Base-by-base conservation (phyloP, 2,797 vertebrate genomes). In the Tokudaia muenninki region DNA sequence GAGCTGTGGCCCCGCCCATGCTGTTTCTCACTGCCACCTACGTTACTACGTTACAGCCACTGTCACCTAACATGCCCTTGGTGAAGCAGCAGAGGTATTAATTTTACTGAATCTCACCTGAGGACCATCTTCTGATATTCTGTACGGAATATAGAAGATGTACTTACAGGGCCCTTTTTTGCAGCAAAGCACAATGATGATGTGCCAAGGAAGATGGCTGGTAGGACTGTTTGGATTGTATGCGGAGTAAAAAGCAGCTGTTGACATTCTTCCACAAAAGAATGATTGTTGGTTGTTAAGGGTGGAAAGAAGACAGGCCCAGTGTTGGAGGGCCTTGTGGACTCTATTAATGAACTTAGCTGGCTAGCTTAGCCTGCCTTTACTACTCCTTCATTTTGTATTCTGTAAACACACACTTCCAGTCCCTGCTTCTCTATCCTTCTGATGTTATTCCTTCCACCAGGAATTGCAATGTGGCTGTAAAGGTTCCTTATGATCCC, bases 41-140 rank as follows among this genome's bases (percentile, higher is more conserved):
- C 16, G 57, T 37, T 22, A 17, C n/a, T 12, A 59, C 16, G 57
- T 37, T 22, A 17, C 5, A 21, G 13, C 44, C 83, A 29, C 72
- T n/a, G 96, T 79, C 61, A 91, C 75, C 67, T 87, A 80, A 86
- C 26, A 91, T 93, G 77, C 80, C 78, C 87, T 91, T 82, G 57
- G 70, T 92, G 31, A 90, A 55, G 14, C 21, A 86, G 1, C 78
- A 92, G 92, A 77, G 31, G 59, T 72, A 79, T 6, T 90, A n/a
- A 79, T 95, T 83, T 80, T 80, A 59, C 41, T 88, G 47, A 94
- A 14, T 84, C 79, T 92, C 44, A 81, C 37, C 61, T 47, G 31
- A 95, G 41, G 87, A 57, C 26, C 21, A 34, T 29, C 16, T 77
- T 95, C 93, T 90, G 50, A 6, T 90, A 84, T 57, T 80, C 50